phyloP scores from a whole-genome alignment of 2,888 invertebrate species.

The Nowickia ferox region DNA sequence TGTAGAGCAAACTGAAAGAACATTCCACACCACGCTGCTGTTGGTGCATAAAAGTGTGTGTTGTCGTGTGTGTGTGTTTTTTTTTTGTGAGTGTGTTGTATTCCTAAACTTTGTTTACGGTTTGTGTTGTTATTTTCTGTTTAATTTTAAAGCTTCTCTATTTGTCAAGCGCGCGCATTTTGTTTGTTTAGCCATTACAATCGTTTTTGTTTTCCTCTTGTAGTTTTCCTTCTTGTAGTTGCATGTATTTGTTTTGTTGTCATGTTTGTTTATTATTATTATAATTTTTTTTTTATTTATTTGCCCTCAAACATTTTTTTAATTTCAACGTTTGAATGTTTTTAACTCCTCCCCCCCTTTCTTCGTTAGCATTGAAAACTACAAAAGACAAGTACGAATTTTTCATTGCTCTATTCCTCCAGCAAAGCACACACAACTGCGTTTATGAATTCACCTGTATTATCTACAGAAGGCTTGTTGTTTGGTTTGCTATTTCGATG shows the following conservation, averaged over 20 bases:
- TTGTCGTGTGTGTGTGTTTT: conserved; percentile 31
- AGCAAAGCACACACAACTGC: background rate
- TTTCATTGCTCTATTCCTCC: background rate
- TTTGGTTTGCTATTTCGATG: conserved; percentile 44
- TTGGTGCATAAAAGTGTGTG: conserved; percentile 3
- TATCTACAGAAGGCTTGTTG: conserved; percentile 1
- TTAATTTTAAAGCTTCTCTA: conserved; percentile 49
- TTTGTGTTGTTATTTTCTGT: conserved; percentile 51
- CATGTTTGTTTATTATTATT: conserved; percentile 28
- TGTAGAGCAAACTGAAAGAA: background rate
- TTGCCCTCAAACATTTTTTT: conserved; percentile 69
- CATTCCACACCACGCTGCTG: background rate
- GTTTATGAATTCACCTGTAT: conserved; percentile 37
- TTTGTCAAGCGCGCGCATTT: conserved; percentile 74
- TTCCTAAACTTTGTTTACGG: conserved; percentile 54
- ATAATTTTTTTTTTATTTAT: conserved; percentile 58
- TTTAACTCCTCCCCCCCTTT: conserved; percentile 3
- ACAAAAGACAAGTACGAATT: background rate
- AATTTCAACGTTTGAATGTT: conserved; percentile 30
- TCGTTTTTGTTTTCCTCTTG: conserved; percentile 59
- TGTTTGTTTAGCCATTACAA: conserved; percentile 74
- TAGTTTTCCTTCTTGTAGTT: conserved; percentile 47
- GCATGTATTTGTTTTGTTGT: conserved; percentile 45
- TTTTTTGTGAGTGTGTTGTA: background rate
- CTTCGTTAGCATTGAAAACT: background rate